These are phyloP conservation scores for Sebastes melanostomus DNA, from an alignment of 2,797 vertebrate species.

Conservation along the genomic window DNA sequence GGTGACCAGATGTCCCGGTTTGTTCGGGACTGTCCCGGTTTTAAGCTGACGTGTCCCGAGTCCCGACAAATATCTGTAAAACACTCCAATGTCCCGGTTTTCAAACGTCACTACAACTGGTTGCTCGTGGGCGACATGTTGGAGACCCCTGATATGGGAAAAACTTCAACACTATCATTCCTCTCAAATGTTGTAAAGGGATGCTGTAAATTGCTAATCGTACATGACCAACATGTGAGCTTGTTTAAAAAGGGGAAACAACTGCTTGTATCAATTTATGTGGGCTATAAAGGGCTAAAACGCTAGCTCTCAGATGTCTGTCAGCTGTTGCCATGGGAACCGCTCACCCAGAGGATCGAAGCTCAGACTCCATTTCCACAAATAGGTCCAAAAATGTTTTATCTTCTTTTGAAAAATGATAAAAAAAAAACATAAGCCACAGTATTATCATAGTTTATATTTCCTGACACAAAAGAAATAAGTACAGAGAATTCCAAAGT, in stretches of 20 bases:
- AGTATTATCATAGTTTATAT: neutral
- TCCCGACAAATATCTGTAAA: too few species aligned
- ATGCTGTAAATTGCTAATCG: neutral
- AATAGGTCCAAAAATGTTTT: neutral
- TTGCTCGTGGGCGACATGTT: too few species aligned
- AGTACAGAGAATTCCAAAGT: neutral
- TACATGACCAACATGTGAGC: neutral
- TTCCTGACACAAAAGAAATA: neutral
- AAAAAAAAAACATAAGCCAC: too few species aligned
- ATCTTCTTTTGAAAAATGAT: neutral
- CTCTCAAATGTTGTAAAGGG: neutral
- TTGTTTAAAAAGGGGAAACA: neutral
- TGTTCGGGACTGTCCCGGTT: too few species aligned
- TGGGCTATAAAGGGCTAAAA: neutral
- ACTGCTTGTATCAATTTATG: neutral
- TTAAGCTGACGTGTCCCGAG: too few species aligned
- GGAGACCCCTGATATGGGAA: too few species aligned
- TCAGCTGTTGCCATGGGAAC: neutral
- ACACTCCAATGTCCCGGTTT: too few species aligned
- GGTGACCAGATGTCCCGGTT: too few species aligned
- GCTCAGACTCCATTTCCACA: neutral
- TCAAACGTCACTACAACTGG: too few species aligned
- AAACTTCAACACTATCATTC: neutral
- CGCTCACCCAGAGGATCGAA: neutral
- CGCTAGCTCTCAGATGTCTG: neutral